Evolutionary conservation across 2,888 invertebrate species (phyloP).

Genomic region (Endomychus coccineus): DNA sequence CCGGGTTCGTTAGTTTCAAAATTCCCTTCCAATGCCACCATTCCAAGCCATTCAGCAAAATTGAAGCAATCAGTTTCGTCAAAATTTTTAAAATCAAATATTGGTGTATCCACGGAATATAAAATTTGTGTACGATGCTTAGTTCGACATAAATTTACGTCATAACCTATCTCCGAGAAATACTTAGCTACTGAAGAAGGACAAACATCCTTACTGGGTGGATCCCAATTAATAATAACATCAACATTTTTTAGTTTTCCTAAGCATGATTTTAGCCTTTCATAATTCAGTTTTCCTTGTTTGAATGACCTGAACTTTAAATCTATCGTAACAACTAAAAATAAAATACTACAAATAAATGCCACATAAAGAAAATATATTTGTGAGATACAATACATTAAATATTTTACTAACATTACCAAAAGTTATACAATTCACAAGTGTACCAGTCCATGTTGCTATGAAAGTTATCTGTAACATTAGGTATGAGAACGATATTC

Average conservation of each 20-base stretch:
- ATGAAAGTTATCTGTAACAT: no score
- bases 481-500: no score
- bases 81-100: conserved; percentile 24
- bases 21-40: conserved; percentile 44
- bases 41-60: conserved; percentile 52
- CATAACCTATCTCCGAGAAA: conserved; percentile 44
- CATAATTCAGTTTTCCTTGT: conserved; percentile 45
- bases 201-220: conserved; percentile 46
- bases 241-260: conserved; percentile 41
- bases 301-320: conserved; percentile 43
- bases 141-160: conserved; percentile 43
- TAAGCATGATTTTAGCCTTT: conserved; percentile 40
- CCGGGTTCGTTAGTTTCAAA: conserved; percentile 32
- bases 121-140: conserved; percentile 35
- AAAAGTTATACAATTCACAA: no score
- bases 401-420: no score
- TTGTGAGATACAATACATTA: no score
- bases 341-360: conserved; percentile 3
- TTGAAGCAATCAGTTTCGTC: conserved; percentile 31
- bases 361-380: conserved; percentile 4
- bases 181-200: conserved; percentile 56
- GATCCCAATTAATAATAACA: conserved; percentile 49
- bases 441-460: no score
- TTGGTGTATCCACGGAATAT: conserved; percentile 43
- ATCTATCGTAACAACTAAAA: conserved; percentile 48